Percentiles rank a stretch among this genome's conserved stretches.
phyloP scores from a whole-genome alignment of 2,797 vertebrate genomes.

The Mormyrops attenuatus region DNA sequence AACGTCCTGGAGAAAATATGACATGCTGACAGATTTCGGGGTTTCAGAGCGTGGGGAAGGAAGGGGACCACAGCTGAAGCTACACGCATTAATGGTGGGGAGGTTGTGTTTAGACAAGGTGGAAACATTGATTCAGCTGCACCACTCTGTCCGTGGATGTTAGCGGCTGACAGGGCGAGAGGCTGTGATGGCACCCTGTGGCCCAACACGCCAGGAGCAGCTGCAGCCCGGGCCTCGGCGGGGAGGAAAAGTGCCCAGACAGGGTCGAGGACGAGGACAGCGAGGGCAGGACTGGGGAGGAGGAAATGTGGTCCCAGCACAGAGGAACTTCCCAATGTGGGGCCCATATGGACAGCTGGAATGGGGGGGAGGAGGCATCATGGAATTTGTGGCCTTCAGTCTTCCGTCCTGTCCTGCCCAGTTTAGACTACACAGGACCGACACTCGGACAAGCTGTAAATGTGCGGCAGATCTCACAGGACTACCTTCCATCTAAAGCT shows the following conservation, averaged over 20 bases:
- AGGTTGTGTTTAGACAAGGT: neutral
- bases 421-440: neutral
- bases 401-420: neutral
- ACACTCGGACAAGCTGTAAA: neutral
- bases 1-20: constrained; percentile 40
- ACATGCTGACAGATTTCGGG: constrained; percentile 43
- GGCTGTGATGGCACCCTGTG: neutral
- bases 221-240: neutral
- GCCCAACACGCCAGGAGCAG: neutral
- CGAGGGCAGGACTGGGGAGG: constrained; percentile 11
- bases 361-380: constrained; percentile 5
- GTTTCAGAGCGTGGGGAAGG: constrained; percentile 29
- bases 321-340: constrained; percentile 52
- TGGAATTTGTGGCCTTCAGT: constrained; percentile 18
- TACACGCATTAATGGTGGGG: constrained; percentile 15
- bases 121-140: constrained; percentile 2
- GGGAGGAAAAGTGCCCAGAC: constrained; percentile 31
- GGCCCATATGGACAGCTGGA: constrained; percentile 12
- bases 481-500: neutral
- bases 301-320: constrained; percentile 24
- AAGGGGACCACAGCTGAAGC: neutral
- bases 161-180: neutral
- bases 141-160: neutral
- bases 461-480: neutral
- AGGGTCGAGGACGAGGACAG: constrained; percentile 29